A percentile compares a stretch with the other conserved stretches of the same genome.
Evolutionary conservation across 2,888 invertebrate genomes (phyloP).

Genomic region (Cynaeus angustus): DNA sequence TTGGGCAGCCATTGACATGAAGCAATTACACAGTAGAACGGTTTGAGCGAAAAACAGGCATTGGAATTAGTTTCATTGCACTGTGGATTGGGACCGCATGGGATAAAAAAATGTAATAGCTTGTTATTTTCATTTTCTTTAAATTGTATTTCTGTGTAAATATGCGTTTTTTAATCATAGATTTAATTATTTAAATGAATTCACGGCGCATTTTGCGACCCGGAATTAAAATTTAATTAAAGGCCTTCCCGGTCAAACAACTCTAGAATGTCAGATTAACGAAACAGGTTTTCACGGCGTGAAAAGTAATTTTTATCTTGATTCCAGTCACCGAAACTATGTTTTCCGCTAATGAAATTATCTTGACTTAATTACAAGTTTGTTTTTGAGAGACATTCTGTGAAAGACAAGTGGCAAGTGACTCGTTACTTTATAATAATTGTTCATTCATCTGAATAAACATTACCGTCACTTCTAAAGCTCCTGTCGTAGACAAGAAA

Average conservation of each 20-base stretch:
- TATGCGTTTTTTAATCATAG: not conserved
- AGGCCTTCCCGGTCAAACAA: not conserved
- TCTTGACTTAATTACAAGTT: conserved; percentile 22
- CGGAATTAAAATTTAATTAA: conserved; percentile 2
- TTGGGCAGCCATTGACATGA: too few species aligned
- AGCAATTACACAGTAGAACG: too few species aligned
- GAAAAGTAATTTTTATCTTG: not conserved
- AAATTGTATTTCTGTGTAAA: not conserved
- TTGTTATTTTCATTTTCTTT: not conserved
- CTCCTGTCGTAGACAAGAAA: not conserved
- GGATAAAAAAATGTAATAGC: too few species aligned
- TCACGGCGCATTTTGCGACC: not conserved
- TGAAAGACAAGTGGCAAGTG: conserved; percentile 29
- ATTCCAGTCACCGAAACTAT: too few species aligned
- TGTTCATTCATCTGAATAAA: conserved; percentile 21
- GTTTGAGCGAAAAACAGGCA: too few species aligned
- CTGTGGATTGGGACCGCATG: too few species aligned
- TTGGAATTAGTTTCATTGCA: too few species aligned
- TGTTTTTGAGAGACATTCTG: not conserved
- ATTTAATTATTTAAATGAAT: not conserved
- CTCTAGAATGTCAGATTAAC: not conserved
- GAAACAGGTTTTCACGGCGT: not conserved
- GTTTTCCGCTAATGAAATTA: too few species aligned
- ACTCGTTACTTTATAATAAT: conserved; percentile 26
- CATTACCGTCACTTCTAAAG: conserved; percentile 10